A percentile compares a stretch with the other conserved stretches of the same genome.
These are phyloP conservation scores for Sinocyclocheilus rhinocerous DNA, from an alignment of 2,113 vertebrate genomes.

Conservation along the genomic window DNA sequence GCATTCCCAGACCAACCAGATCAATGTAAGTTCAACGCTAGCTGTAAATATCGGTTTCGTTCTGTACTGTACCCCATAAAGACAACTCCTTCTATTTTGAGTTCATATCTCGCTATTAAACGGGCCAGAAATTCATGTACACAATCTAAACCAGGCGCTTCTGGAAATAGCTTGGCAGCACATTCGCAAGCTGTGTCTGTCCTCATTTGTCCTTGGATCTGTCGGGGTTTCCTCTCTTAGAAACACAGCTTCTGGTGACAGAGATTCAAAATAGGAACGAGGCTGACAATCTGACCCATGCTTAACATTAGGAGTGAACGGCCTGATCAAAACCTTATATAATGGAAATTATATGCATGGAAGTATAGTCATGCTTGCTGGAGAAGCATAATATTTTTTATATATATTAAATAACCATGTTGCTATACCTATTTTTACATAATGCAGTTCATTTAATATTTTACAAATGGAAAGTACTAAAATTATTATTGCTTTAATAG, in stretches of 20 bases:
- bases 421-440: neutral
- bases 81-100: neutral
- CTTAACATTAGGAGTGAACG: neutral
- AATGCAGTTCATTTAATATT: neutral
- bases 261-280: neutral
- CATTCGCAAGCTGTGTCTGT: conserved; percentile 10
- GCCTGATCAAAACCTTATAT: neutral
- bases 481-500: neutral
- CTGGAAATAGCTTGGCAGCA: conserved; percentile 22
- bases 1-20: neutral
- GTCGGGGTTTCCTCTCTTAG: conserved; percentile 10
- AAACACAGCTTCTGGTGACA: neutral
- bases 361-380: neutral
- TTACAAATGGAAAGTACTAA: neutral
- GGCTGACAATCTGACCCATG: neutral
- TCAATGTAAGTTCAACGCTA: neutral
- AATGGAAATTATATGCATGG: neutral
- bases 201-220: neutral
- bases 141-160: neutral
- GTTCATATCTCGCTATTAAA: neutral
- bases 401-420: neutral
- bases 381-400: neutral
- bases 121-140: neutral
- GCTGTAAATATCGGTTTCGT: neutral
- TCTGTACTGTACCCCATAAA: neutral